Percentiles rank a stretch among this genome's conserved stretches.
Conservation (phyloP, 2,797 vertebrate species). For the Labeo calbasu region DNA sequence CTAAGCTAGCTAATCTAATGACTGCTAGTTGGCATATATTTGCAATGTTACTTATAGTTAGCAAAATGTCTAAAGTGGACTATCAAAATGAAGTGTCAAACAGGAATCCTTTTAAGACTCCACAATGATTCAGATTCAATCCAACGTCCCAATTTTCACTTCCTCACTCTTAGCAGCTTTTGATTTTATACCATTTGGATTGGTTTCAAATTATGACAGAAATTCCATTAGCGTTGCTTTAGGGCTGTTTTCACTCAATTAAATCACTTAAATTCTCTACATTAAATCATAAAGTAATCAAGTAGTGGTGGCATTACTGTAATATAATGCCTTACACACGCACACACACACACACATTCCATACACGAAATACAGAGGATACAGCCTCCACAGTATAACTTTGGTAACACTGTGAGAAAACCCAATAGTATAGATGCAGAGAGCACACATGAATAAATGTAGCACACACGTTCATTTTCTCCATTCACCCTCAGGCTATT, state of each 20-base stretch:
- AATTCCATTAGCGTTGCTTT: conserved; percentile 13
- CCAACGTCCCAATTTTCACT: background rate
- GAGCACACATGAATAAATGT: conserved; percentile 46
- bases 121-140: background rate
- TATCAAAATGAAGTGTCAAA: background rate
- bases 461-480: conserved; percentile 44
- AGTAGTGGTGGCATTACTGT: background rate
- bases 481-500: conserved; percentile 25
- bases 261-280: background rate
- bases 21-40: too few relatives aligned
- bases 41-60: background rate
- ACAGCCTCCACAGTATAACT: background rate
- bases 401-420: background rate
- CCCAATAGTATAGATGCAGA: background rate
- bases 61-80: background rate
- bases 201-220: background rate
- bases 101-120: background rate
- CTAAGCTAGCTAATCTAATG: too few relatives aligned
- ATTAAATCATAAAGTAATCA: conserved; percentile 15
- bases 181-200: conserved; percentile 16
- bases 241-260: conserved; percentile 3
- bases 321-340: background rate
- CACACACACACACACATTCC: background rate
- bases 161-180: background rate
- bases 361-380: background rate